Conservation (phyloP, 2,888 invertebrate genomes). For the Allophyes oxyacanthae region DNA sequence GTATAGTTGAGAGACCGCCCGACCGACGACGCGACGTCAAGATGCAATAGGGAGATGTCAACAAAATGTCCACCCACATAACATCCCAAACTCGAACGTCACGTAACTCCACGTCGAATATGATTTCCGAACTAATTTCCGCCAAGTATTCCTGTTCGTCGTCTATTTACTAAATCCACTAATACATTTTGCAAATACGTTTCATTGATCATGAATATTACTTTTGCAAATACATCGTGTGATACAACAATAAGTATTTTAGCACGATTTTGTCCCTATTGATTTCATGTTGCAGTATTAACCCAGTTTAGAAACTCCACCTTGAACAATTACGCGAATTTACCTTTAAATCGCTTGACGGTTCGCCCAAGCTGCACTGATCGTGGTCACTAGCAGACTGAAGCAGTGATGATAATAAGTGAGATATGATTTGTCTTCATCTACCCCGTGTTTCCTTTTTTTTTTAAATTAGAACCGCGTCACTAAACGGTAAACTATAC, state of each 20-base stretch:
- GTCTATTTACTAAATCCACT: slow-evolving; percentile 41
- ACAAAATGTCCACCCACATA: slow-evolving; percentile 45
- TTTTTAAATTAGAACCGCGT: too few species aligned
- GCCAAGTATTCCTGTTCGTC: slow-evolving; percentile 48
- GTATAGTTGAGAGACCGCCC: slow-evolving; percentile 17
- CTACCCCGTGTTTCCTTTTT: too few species aligned
- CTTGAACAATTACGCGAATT: slow-evolving; percentile 23
- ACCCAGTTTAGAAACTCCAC: slow-evolving; percentile 19
- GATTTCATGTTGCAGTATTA: slow-evolving; percentile 3
- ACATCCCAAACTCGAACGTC: slow-evolving; percentile 37
- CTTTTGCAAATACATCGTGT: slow-evolving; percentile 12
- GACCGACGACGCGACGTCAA: slow-evolving; percentile 34
- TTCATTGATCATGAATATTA: slow-evolving; percentile 20
- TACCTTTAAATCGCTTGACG: too few species aligned
- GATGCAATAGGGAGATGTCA: slow-evolving; percentile 44
- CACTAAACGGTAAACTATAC: too few species aligned
- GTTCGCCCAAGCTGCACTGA: too few species aligned
- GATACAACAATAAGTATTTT: slow-evolving; percentile 7
- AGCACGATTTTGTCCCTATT: slow-evolving; percentile 1
- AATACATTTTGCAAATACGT: slow-evolving; percentile 46
- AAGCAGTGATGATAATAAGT: too few species aligned
- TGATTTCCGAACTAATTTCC: slow-evolving; percentile 80
- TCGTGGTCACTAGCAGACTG: too few species aligned
- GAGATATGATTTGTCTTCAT: too few species aligned
- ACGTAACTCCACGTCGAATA: slow-evolving; percentile 54